Base-by-base conservation (phyloP, 2,888 invertebrate genomes). In the Seira sanloemensis region DNA sequence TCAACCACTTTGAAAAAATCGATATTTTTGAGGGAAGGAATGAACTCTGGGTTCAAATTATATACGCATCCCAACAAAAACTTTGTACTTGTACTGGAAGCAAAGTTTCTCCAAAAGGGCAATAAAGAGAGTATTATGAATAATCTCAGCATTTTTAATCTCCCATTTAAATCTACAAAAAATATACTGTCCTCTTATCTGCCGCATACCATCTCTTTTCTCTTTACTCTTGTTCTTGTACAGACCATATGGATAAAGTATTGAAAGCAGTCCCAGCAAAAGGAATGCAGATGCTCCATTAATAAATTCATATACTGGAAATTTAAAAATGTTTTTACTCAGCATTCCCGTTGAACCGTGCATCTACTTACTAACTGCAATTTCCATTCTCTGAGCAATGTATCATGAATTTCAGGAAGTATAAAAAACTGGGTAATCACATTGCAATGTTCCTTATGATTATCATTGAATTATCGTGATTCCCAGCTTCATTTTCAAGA, bases 81-180 rank as follows among this genome's bases (percentile, higher is more conserved):
- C n/a, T n/a, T n/a, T n/a, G n/a, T n/a, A n/a, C n/a, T n/a, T n/a
- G n/a, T n/a, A n/a, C n/a, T n/a, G n/a, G n/a, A n/a, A n/a, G n/a
- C n/a, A n/a, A n/a, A n/a, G n/a, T n/a, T n/a, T n/a, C n/a, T n/a
- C n/a, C n/a, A n/a, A n/a, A n/a, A n/a, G n/a, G n/a, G n/a, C n/a
- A n/a, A n/a, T n/a, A n/a, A n/a, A n/a, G n/a, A n/a, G n/a, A n/a
- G 7, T 58, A n/a, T 23, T 68, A 66, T 71, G 26, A 68, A 72
- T 37, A 82, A 82, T 82, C 76, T 37, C 71, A 76, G 50, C 72
- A 71, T 76, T 82, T n/a, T 76, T 82, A 82, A 82, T 82, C 82
- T 82, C 12, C n/a, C 27, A 66, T 26, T 50, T 75, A 65, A 69
- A 82, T 82, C 82, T 65, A 58, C 12, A 65, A 58, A 62, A 72